These are phyloP conservation scores for Phaonia tiefii DNA, from an alignment of 2,888 invertebrate genomes.

Conservation along the genomic window DNA sequence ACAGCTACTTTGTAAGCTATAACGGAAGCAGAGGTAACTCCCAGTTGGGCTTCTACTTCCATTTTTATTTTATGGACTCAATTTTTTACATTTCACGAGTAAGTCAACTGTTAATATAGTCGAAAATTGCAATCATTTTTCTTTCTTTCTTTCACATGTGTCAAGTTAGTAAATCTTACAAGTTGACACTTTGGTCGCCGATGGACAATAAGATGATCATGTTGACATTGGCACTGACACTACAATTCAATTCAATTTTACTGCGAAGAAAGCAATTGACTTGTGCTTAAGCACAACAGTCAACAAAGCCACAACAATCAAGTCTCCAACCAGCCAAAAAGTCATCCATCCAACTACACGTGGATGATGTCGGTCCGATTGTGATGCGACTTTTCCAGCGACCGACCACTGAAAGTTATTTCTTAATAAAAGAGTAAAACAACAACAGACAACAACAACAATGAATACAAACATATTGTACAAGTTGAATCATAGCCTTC, in stretches of 20 bases:
- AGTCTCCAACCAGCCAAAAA: constrained; percentile 16
- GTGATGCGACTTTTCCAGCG: constrained; percentile 27
- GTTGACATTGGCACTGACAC: constrained; percentile 22
- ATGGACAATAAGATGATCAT: constrained; percentile 7
- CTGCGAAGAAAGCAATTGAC: constrained; percentile 29
- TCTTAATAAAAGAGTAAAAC: constrained; percentile 56
- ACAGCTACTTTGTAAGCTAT: too few species aligned
- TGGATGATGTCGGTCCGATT: constrained; percentile 30
- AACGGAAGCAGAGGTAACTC: too few species aligned
- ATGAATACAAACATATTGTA: background rate
- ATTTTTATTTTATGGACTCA: too few species aligned
- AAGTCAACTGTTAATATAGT: too few species aligned
- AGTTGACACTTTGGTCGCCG: constrained; percentile 18
- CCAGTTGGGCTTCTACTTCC: too few species aligned
- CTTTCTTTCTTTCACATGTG: too few species aligned
- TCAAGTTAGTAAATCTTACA: constrained; percentile 2
- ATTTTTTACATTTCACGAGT: too few species aligned
- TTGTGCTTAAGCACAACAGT: constrained; percentile 28
- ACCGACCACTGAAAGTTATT: constrained; percentile 39
- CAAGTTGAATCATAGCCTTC: constrained; percentile 60
- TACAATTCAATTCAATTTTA: constrained; percentile 52
- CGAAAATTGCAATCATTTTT: too few species aligned
- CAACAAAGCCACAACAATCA: background rate
- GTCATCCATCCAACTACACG: constrained; percentile 4
- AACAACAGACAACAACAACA: background rate